A percentile compares a stretch with the other conserved stretches of the same genome.
These are phyloP conservation scores for Notamacropus eugenii DNA, from an alignment of 2,797 vertebrate species.

Conservation along the genomic window DNA sequence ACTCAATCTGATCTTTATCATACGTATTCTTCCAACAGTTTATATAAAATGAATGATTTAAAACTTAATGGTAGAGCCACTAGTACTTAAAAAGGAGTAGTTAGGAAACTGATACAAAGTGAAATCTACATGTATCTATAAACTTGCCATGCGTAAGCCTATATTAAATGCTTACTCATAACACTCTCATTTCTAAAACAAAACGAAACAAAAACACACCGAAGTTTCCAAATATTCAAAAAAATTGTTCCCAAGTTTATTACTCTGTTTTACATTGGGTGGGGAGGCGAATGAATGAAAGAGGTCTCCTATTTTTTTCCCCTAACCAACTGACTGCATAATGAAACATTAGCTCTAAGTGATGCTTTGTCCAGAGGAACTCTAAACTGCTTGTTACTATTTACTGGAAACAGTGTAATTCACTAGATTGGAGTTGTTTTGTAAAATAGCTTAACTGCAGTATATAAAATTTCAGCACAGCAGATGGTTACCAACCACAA, in stretches of 20 bases:
- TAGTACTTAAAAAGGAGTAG: neutral
- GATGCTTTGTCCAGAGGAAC: slow-evolving; percentile 82
- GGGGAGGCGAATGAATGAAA: neutral
- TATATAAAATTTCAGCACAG: slow-evolving; percentile 87
- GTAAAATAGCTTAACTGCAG: slow-evolving; percentile 87
- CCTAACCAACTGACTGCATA: slow-evolving; percentile 68
- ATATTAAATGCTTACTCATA: neutral
- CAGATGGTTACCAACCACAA: slow-evolving; percentile 87
- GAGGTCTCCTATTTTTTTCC: neutral
- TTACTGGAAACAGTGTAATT: slow-evolving; percentile 83
- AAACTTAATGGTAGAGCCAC: neutral
- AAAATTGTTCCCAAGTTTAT: slow-evolving; percentile 62
- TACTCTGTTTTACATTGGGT: slow-evolving; percentile 31
- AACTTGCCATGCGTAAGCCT: slow-evolving; percentile 8
- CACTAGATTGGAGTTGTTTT: slow-evolving; percentile 86
- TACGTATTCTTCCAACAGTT: slow-evolving; percentile 43
- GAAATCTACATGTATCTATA: slow-evolving; percentile 28
- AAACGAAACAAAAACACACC: slow-evolving; percentile 55
- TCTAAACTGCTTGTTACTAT: slow-evolving; percentile 82
- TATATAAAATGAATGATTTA: slow-evolving; percentile 58
- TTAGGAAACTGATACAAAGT: slow-evolving; percentile 60
- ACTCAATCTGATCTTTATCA: slow-evolving; percentile 59
- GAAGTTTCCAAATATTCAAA: slow-evolving; percentile 8
- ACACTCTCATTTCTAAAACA: slow-evolving; percentile 61
- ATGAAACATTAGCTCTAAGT: slow-evolving; percentile 63